Evolutionary conservation across 37 sponge, comb jelly and placozoan genomes (phyloP), one percentile per base, ranked within the genome.

Genomic region (Aplysina aerophoba): DNA sequence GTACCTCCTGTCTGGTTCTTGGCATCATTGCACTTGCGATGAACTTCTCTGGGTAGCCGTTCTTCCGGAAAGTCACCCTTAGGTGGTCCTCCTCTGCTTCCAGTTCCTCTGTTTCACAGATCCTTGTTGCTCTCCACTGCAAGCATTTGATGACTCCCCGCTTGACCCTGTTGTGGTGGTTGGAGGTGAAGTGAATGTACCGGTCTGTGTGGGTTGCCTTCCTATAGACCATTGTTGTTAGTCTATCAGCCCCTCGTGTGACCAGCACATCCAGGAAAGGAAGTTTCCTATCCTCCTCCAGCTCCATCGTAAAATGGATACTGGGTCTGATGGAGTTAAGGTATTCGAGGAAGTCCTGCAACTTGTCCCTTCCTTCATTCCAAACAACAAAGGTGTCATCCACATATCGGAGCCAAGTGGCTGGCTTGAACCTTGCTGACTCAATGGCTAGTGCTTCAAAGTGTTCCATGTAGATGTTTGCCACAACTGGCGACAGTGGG

Each of bases 301-400:
- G 30, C 66, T 65, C 66, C 66, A 65, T 65, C 27, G 66, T 65
- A 30, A 65, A 65, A 24, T 65, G 66, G 66, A 65, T 65, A 16
- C 66, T 65, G 66, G 66, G 66, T 65, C 66, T 65, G 30, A 65
- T 30, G 13, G 66, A 65, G 27, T 65, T 65, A 11, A 65, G 66
- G 66, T 65, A 30, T 30, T 65, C 30, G 66, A 30, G 66, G 27
- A 65, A 65, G 30, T 30, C 66, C 22, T 30, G 22, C 22, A 65
- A 65, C 27, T 65, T 30, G 27, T 65, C 66, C 66, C 22, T 65
- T 11, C 27, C 27, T 30, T 30, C 66, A 65, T 65, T 65, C 66
- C 66, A 65, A 40, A 73, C 31, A 12, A 39, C 50, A 39, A 73
- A 80, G 34, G 80, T 80, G 59, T 80, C 80, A 80, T 80, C 80